Evolutionary conservation across 2,888 invertebrate genomes (phyloP).

Genomic region (Phrixothrix hirtus): DNA sequence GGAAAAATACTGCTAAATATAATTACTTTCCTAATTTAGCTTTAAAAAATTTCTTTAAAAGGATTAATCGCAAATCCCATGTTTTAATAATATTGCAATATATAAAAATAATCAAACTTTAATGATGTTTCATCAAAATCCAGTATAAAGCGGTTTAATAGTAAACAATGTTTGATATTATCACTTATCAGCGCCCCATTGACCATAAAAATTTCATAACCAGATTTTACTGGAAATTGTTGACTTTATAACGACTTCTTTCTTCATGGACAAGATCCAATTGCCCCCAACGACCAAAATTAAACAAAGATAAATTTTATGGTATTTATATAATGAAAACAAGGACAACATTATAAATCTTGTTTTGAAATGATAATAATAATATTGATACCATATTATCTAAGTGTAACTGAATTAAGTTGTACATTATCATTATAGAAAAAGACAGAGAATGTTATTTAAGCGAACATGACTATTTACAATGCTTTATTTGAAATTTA

Average conservation of each 20-base stretch:
- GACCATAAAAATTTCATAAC: slow-evolving; percentile 62
- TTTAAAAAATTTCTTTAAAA: slow-evolving; percentile 10
- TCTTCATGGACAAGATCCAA: slow-evolving; percentile 43
- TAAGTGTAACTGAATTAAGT: slow-evolving; percentile 13
- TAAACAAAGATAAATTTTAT: slow-evolving; percentile 18
- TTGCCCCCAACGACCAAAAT: slow-evolving; percentile 45
- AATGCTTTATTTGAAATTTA: slow-evolving; percentile 6
- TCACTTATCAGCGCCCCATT: slow-evolving; percentile 60
- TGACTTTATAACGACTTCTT: slow-evolving; percentile 49
- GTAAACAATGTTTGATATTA: slow-evolving; percentile 45
- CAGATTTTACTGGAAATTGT: slow-evolving; percentile 61
- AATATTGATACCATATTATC: slow-evolving; percentile 10
- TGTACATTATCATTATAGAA: slow-evolving; percentile 9
- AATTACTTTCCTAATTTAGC: not conserved
- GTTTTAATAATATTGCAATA: no score
- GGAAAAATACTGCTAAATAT: not conserved
- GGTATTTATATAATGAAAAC: not conserved
- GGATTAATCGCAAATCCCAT: no score
- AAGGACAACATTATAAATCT: slow-evolving; percentile 25
- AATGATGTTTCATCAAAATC: slow-evolving; percentile 30
- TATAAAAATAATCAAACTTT: not conserved
- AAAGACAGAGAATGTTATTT: slow-evolving; percentile 18
- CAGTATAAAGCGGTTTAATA: slow-evolving; percentile 47
- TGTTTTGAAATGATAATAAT: slow-evolving; percentile 17
- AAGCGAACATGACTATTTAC: slow-evolving; percentile 1